Evolutionary conservation across 2,888 invertebrate genomes (phyloP).

Genomic region (Drosophila nr. perissopoda): DNA sequence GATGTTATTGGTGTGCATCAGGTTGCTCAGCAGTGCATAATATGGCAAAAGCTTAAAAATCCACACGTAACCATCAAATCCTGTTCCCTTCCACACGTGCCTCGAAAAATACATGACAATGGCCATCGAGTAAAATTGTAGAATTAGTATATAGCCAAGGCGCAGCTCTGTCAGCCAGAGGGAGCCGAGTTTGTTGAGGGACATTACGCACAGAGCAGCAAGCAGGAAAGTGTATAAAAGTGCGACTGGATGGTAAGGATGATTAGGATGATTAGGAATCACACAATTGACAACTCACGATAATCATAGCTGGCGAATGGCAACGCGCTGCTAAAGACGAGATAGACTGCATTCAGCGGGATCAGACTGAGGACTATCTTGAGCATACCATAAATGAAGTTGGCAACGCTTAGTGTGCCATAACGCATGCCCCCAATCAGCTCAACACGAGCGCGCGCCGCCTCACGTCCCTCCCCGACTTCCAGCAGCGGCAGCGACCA

Average conservation of each 20-base stretch:
- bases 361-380: constrained; percentile 26
- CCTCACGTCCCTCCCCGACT: constrained; percentile 7
- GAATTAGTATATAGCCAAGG: constrained; percentile 32
- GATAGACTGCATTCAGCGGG: constrained; percentile 26
- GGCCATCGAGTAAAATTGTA: constrained; percentile 37
- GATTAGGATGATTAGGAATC: not conserved
- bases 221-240: constrained; percentile 23
- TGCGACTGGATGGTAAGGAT: constrained; percentile 5
- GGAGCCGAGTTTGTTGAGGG: constrained; percentile 38
- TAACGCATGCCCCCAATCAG: constrained; percentile 44
- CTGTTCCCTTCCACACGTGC: not conserved
- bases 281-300: constrained; percentile 24
- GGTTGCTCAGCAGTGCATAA: constrained; percentile 28
- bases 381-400: constrained; percentile 30
- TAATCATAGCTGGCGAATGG: constrained; percentile 4
- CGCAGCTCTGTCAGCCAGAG: constrained; percentile 28
- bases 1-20: constrained; percentile 15
- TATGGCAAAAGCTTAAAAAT: constrained; percentile 24
- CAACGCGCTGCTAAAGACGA: constrained; percentile 12
- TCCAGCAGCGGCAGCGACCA: constrained; percentile 37
- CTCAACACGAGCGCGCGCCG: constrained; percentile 24
- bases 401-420: constrained; percentile 17
- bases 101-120: constrained; percentile 24
- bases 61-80: not conserved
- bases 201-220: constrained; percentile 34